phyloP scores from a whole-genome alignment of 2,113 vertebrate genomes.

The Eurystomus gularis region DNA sequence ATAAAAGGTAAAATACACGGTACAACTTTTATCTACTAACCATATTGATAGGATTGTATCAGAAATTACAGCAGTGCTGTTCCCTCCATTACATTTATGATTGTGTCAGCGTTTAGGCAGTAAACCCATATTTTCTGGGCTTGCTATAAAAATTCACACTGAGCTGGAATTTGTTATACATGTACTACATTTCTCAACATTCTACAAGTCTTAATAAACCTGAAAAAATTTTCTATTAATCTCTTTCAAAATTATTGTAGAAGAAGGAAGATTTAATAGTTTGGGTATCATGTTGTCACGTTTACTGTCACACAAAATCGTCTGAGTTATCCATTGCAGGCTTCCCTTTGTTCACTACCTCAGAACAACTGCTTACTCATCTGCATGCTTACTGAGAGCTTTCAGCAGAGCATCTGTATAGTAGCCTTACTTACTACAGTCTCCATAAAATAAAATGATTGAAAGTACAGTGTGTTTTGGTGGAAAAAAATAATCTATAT shows the following conservation, averaged over 20 bases:
- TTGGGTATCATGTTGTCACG: neutral
- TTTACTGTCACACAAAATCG: neutral
- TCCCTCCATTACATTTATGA: neutral
- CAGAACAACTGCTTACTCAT: neutral
- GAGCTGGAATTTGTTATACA: neutral
- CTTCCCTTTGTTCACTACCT: neutral
- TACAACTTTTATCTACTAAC: neutral
- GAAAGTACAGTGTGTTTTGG: neutral
- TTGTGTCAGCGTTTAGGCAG: constrained; percentile 4
- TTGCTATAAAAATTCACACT: neutral
- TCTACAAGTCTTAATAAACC: neutral
- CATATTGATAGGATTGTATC: neutral
- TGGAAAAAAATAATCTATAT: neutral
- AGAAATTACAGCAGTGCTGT: neutral
- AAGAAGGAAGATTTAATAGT: neutral
- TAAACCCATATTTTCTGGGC: neutral
- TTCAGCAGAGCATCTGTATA: neutral
- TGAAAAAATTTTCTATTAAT: neutral
- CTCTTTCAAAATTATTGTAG: neutral
- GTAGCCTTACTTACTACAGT: neutral
- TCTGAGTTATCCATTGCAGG: neutral
- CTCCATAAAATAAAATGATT: neutral
- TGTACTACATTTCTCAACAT: neutral
- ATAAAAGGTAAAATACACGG: neutral
- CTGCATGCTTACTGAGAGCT: neutral